A percentile compares a stretch with the other conserved stretches of the same genome.
Evolutionary conservation across 1,140 invertebrate genomes (phyloP).

Genomic region (Contarinia nasturtii): DNA sequence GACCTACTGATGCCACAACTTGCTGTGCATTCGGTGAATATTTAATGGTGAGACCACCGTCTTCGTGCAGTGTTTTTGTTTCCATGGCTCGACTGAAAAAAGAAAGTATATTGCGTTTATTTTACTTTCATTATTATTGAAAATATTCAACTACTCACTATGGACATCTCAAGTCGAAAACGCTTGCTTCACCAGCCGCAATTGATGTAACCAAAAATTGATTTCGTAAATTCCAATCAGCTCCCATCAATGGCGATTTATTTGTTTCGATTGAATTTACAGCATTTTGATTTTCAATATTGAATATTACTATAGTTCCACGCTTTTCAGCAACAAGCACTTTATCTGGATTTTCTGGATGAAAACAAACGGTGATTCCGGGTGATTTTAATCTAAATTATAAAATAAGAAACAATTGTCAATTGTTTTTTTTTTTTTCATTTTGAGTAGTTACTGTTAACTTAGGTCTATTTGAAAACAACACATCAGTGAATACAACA

Average conservation of each 20-base stretch:
- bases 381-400: conserved; percentile 43
- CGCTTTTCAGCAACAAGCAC: conserved; percentile 56
- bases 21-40: conserved; percentile 33
- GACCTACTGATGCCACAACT: conserved; percentile 34
- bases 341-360: conserved; percentile 48
- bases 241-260: conserved; percentile 37
- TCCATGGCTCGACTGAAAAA: conserved; percentile 31
- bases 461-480: no score
- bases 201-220: conserved; percentile 37
- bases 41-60: conserved; percentile 32
- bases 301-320: conserved; percentile 52
- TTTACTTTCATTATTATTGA: no score
- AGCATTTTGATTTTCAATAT: conserved; percentile 42
- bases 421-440: no score
- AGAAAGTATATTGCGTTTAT: background rate
- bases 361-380: conserved; percentile 47
- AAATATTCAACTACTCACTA: conserved; percentile 25
- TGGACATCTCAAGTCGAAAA: conserved; percentile 40
- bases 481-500: no score
- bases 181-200: conserved; percentile 36
- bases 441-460: no score
- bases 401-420: no score
- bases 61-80: conserved; percentile 30
- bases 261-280: conserved; percentile 49
- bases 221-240: conserved; percentile 47